phyloP scores from a whole-genome alignment of 2,797 vertebrate genomes.

The Sylvilagus floridanus region DNA sequence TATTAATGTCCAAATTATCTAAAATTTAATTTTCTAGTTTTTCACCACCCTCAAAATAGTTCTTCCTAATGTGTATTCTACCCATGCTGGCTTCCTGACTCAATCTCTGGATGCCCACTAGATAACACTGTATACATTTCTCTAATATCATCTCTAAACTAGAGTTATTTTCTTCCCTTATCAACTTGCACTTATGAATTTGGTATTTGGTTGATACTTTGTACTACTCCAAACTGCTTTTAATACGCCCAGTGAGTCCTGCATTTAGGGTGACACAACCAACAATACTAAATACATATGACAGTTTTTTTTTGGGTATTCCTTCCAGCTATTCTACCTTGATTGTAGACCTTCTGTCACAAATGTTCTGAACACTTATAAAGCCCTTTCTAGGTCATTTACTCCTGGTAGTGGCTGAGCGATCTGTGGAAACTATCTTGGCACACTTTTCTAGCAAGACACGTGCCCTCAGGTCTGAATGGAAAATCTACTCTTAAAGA shows the following conservation, averaged over 20 bases:
- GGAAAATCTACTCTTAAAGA: background rate
- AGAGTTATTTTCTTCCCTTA: background rate
- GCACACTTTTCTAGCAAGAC: background rate
- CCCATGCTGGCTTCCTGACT: background rate
- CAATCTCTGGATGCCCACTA: background rate
- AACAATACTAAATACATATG: background rate
- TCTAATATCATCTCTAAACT: background rate
- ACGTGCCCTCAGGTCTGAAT: background rate
- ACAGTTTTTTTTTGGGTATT: background rate
- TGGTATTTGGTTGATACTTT: background rate
- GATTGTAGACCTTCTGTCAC: background rate
- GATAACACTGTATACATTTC: background rate
- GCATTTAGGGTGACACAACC: background rate
- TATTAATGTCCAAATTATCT: background rate
- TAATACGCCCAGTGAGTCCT: background rate
- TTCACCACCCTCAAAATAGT: background rate
- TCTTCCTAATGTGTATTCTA: background rate
- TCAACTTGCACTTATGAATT: background rate
- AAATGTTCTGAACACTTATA: background rate
- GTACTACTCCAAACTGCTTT: background rate
- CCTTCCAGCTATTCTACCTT: background rate
- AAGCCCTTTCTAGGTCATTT: background rate
- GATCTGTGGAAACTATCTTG: background rate
- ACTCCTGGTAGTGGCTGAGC: background rate
- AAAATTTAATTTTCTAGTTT: background rate